Evolutionary conservation across 2,888 invertebrate species (phyloP).

Genomic region (Xylocampa areola): DNA sequence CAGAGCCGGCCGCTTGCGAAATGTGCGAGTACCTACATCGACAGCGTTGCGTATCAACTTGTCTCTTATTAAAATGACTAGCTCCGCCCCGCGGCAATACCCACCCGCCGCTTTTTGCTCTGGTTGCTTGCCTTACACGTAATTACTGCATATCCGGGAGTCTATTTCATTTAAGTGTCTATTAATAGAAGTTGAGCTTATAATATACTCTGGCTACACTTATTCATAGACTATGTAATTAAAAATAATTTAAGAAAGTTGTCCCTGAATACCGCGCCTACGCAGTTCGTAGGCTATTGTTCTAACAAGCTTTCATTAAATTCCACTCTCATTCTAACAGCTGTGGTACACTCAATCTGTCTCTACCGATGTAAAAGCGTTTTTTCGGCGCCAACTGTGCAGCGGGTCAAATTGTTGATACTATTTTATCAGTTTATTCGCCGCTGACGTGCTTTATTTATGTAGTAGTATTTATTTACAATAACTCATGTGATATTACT

Average conservation of each 20-base stretch:
- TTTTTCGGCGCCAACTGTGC: no score
- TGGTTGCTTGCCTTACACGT: constrained; percentile 30
- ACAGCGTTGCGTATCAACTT: constrained; percentile 52
- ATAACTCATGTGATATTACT: no score
- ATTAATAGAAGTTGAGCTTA: neutral
- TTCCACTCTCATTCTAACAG: constrained; percentile 15
- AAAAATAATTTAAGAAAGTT: constrained; percentile 42
- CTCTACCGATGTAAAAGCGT: neutral
- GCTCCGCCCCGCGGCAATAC: constrained; percentile 47
- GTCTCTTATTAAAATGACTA: constrained; percentile 55
- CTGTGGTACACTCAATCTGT: neutral
- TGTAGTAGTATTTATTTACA: no score
- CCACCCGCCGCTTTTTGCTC: constrained; percentile 43
- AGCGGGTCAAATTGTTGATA: neutral
- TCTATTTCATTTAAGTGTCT: constrained; percentile 8
- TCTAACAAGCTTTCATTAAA: constrained; percentile 46
- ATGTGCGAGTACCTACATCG: constrained; percentile 40
- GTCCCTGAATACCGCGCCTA: constrained; percentile 41
- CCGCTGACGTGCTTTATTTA: no score
- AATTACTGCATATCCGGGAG: constrained; percentile 40
- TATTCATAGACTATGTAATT: neutral
- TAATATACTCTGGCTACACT: neutral
- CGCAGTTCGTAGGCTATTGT: constrained; percentile 30
- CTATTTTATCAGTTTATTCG: no score
- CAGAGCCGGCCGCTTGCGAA: constrained; percentile 57